Base-by-base conservation (phyloP, 1,140 invertebrate genomes). In the Rhagoletis pomonella region DNA sequence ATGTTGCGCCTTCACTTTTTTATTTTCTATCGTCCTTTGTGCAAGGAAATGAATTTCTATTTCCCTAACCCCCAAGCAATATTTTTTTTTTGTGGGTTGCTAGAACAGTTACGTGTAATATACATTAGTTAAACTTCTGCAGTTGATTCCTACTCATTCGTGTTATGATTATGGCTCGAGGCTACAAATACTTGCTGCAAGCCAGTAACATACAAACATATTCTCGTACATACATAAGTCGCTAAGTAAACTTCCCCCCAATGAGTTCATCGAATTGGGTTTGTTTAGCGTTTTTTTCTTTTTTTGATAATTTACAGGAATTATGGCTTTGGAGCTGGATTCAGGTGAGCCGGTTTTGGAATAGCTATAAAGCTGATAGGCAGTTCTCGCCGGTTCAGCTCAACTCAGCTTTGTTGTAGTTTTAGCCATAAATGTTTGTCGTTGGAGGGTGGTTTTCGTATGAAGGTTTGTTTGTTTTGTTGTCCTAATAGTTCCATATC, bases 41-140 rank as follows among this genome's bases (percentile, higher is more conserved):
- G 73, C 4, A 17, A 73, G 73, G 47, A 81, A 81, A 81, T 81
- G n/a, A 81, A 81, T 47, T 81, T 81, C 55, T 81, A 81, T 81
- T 81, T 81, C 47, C 44, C 29, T 81, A 55, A 6, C 47, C 73
- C 47, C n/a, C 44, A 50, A 81, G 50, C 17, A 19, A 29, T 42
- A 58, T 81, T 81, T 81, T 81, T 81, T 55, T 9, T n/a, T 81
- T 12, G 19, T 29, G 14, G 73, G 29, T 29, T 29, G 29, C 0
- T 29, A 29, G 29, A 77, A 77, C 47, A 77, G 17, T 77, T 55
- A 14, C 42, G n/a, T 0, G 6, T n/a, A 81, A 81, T 19, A 81
- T 81, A 12, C 67, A 7, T 29, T 17, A 9, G 47, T 55, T 67
- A 5, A 67, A 67, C 17, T 81, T 4, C 17, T n/a, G 12, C 7